Evolutionary conservation across 2,113 vertebrate genomes (phyloP), one percentile per base, ranked within the genome.

Genomic region (Mungos mungo): DNA sequence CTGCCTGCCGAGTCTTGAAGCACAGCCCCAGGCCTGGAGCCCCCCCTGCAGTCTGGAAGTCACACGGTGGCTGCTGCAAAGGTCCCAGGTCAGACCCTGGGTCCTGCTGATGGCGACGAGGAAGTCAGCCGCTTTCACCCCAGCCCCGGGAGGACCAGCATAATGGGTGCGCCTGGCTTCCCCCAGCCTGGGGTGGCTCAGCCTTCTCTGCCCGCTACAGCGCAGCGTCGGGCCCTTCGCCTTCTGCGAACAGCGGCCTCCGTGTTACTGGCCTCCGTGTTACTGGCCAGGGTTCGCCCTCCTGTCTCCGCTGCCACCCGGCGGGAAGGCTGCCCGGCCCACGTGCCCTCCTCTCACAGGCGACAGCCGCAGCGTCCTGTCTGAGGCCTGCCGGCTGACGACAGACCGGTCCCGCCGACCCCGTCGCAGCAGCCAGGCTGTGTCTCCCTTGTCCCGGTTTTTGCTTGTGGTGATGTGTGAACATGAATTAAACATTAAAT

Each of bases 371-470:
- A 45, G 16, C 1, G 4, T 50, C 47, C 47, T 13, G 47, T 50
- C 10, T 50, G 47, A 50, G 12, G 47, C 12, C 11, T 11, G 12
- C 2, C 5, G 8, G 45, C 45, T 45, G 45, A 21, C 0, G 19
- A 16, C 27, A 63, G 60, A 50, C 23, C 91, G 27, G 54, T 29
- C 76, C 18, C 65, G 1, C 25, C 38, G 5, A 35, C 45, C 12
- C 14, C 25, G 19, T 4, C 0, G 0, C 13, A 47, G 2, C 23
- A 27, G n/a, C 15, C 16, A 9, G 2, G 23, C 68, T 19, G 41
- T 69, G 29, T 23, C n/a, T 76, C 27, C 11, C 38, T 69, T 54
- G 19, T 66, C 65, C 76, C 65, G 29, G 47, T 65, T 35, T 63
- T 80, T 72, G 41, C 63, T 77, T 31, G 8, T 21, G 54, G 76